phyloP scores from a whole-genome alignment of 2,113 vertebrate species.

The Oreochromis tanganicae region DNA sequence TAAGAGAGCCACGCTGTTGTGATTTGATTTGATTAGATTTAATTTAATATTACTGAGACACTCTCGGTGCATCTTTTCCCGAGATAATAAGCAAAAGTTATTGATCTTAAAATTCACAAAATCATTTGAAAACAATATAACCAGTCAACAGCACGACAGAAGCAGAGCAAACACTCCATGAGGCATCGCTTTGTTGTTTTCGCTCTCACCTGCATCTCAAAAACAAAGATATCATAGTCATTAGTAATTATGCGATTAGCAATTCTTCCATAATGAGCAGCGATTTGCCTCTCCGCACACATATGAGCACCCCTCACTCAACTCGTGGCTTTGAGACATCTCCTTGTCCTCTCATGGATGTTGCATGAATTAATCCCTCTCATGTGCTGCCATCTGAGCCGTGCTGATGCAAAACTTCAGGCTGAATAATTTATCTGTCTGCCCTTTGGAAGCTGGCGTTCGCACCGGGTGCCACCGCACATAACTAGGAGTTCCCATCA shows the following conservation, averaged over 20 bases:
- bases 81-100: not conserved
- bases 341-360: conserved; percentile 26
- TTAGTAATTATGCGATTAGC: not conserved
- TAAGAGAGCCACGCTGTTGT: not conserved
- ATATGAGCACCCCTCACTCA: conserved; percentile 17
- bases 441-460: conserved; percentile 49
- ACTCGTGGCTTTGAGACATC: conserved; percentile 16
- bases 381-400: conserved; percentile 61
- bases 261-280: not conserved
- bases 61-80: not conserved
- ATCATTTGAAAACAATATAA: not conserved
- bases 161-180: not conserved
- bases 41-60: not conserved
- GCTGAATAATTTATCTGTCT: conserved; percentile 63
- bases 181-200: not conserved
- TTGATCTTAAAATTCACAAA: conserved; percentile 8
- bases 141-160: not conserved
- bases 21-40: not conserved
- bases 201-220: not conserved
- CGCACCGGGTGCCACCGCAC: conserved; percentile 36
- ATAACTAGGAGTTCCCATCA: conserved; percentile 51
- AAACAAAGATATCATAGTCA: not conserved
- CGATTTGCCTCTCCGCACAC: conserved; percentile 1
- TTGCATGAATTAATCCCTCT: conserved; percentile 58
- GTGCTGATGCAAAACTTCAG: conserved; percentile 57